A percentile compares a stretch with the other conserved stretches of the same genome.
These are phyloP conservation scores for Cossypha caffra DNA, from an alignment of 2,797 vertebrate species.

Conservation along the genomic window DNA sequence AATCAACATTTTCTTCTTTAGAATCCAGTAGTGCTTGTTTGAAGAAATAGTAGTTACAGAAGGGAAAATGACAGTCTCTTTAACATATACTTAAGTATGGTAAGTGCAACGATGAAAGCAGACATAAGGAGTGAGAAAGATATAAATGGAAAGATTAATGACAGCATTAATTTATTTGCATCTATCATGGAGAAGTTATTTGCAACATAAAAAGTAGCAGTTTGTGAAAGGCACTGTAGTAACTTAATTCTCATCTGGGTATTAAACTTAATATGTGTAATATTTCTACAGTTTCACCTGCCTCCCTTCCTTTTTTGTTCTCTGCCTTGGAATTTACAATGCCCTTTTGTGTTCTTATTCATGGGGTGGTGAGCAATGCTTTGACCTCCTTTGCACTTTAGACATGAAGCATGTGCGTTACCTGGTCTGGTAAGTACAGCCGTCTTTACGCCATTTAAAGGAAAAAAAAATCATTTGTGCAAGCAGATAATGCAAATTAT, in stretches of 20 bases:
- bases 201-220: constrained; percentile 54
- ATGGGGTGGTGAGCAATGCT: constrained; percentile 44
- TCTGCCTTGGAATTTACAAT: constrained; percentile 56
- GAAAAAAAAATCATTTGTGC: neutral
- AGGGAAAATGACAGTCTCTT: constrained; percentile 67
- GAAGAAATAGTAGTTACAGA: constrained; percentile 57
- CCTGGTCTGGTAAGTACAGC: constrained; percentile 5
- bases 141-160: constrained; percentile 73
- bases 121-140: constrained; percentile 70
- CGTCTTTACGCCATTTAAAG: neutral
- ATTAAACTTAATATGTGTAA: constrained; percentile 60
- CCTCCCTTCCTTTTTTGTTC: constrained; percentile 61
- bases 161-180: constrained; percentile 72
- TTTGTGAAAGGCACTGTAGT: constrained; percentile 52
- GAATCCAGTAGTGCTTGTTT: constrained; percentile 43
- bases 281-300: constrained; percentile 56
- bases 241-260: constrained; percentile 64
- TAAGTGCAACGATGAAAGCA: constrained; percentile 67
- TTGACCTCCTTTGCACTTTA: constrained; percentile 56
- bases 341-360: constrained; percentile 58
- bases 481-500: neutral
- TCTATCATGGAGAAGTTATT: constrained; percentile 51
- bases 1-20: constrained; percentile 20
- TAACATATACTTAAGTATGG: constrained; percentile 69
- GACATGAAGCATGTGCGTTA: constrained; percentile 23